Evolutionary conservation across 2,888 invertebrate genomes (phyloP).

Genomic region (Chrysolina oricalcia): DNA sequence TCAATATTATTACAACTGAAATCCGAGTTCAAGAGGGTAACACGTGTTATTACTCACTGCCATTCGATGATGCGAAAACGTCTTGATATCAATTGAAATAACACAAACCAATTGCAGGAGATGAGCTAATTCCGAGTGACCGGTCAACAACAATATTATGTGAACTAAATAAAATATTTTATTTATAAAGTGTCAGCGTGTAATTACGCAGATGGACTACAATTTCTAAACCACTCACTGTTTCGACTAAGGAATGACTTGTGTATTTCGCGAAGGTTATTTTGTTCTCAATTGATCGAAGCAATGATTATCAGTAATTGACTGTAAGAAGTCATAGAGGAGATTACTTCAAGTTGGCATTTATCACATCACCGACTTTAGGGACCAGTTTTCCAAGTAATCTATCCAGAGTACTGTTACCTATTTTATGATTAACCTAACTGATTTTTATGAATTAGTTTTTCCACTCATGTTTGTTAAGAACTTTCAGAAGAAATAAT

Average conservation of each 20-base stretch:
- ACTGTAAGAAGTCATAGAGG: too few relatives aligned
- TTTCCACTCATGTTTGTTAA: too few relatives aligned
- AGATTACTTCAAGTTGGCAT: too few relatives aligned
- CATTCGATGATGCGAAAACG: not conserved
- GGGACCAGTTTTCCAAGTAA: too few relatives aligned
- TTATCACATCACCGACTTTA: too few relatives aligned
- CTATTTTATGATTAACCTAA: too few relatives aligned
- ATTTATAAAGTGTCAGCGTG: not conserved
- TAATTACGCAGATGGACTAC: not conserved
- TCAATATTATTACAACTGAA: not conserved
- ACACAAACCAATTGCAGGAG: slow-evolving; percentile 1
- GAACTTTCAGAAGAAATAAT: too few relatives aligned
- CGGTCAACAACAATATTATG: not conserved
- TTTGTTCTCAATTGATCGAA: not conserved
- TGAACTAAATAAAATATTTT: not conserved
- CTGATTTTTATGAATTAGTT: too few relatives aligned
- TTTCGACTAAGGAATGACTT: not conserved
- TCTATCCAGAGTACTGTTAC: too few relatives aligned
- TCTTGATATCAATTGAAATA: not conserved
- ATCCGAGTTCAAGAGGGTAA: not conserved
- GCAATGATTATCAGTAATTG: too few relatives aligned
- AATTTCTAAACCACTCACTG: not conserved
- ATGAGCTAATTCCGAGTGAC: not conserved
- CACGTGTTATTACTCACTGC: not conserved
- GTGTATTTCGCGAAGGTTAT: not conserved